Base-by-base conservation (phyloP, 1,140 invertebrate genomes). In the Formica exsecta region DNA sequence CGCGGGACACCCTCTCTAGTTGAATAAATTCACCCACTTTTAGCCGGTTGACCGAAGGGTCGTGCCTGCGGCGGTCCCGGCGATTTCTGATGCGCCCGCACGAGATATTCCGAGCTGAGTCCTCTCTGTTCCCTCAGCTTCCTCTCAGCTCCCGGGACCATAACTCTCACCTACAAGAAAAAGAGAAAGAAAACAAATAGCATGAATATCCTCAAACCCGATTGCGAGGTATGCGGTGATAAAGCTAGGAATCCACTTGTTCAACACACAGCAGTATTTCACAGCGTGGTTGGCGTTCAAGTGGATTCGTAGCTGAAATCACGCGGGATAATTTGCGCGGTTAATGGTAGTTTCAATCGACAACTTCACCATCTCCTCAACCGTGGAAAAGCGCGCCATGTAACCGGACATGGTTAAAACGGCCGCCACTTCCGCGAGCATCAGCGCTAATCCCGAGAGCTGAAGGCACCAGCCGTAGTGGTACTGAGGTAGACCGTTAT, bases 381-480 rank as follows among this genome's bases (percentile, higher is more conserved):
- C 95, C 0, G 96, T 96, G 6, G 96, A 95, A 91, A 96, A 97
- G 68, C 96, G 94, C 54, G 96, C 95, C 90, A 97, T 95, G 92
- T 97, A 97, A 51, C 96, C 96, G 0, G 96, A 96, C 51, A 97
- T 96, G 62, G 96, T 96, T 75, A 97, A 95, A 25, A 96, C 95
- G 1, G 96, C 97, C 0, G 97, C 96, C 70, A 97, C 92, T 94
- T 97, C 96, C 9, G 96, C 96, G 89, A 97, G 94, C 84, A 97
- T 96, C 85, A 97, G 95, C 59, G 96, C 96, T 57, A 96, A 94
- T 38, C 96, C 96, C 6, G 97, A 97, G 16, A 96, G 95, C 89
- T 97, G 96, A 92, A 97, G 97, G 80, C 96, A 97, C 96, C 97
- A 97, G 64, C 97, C 97, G 92, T 97, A 97, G 32, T 95, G 95